Evolutionary conservation across 2,113 vertebrate species (phyloP).

Genomic region (Grus americana): DNA sequence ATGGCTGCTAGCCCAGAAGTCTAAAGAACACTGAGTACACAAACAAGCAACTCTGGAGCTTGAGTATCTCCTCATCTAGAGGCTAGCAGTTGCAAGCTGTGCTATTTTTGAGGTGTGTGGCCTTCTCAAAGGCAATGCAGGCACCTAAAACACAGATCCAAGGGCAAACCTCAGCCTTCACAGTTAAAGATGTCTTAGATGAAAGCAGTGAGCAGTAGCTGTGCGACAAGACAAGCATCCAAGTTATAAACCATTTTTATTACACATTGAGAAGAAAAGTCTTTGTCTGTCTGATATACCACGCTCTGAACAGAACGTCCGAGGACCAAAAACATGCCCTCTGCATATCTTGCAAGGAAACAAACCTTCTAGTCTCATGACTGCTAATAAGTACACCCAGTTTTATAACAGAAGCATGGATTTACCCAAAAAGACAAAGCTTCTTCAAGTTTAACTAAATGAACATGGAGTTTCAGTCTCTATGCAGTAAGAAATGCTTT

Average conservation of each 20-base stretch:
- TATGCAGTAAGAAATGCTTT: neutral
- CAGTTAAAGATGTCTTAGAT: neutral
- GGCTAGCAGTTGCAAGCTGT: neutral
- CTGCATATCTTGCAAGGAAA: neutral
- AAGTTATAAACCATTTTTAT: no score
- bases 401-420: neutral
- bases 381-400: neutral
- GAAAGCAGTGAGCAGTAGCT: neutral
- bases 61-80: neutral
- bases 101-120: neutral
- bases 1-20: slow-evolving; percentile 42
- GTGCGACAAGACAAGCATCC: neutral
- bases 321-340: neutral
- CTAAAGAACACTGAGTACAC: neutral
- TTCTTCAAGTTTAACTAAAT: neutral
- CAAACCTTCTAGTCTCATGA: neutral
- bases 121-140: neutral
- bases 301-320: neutral
- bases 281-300: neutral
- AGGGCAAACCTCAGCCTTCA: neutral
- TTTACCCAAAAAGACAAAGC: neutral
- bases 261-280: no score
- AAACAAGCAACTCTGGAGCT: neutral
- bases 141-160: neutral
- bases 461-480: neutral